Evolutionary conservation across 2,888 invertebrate species (phyloP), one percentile per base, ranked within the genome.

Genomic region (Drosophila anomalata): DNA sequence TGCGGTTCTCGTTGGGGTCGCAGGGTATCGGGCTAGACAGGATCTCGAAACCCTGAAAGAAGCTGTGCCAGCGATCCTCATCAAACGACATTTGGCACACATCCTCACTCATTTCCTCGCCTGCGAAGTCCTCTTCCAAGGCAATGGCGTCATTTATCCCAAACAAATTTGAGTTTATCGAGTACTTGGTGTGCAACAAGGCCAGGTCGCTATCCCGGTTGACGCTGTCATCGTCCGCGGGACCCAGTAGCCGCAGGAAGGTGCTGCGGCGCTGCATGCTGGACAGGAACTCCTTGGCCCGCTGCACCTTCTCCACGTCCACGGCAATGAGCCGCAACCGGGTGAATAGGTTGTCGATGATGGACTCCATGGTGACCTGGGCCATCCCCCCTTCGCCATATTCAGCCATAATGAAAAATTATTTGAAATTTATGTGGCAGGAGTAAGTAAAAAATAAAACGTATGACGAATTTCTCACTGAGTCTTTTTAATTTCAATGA

Each of bases 61-160:
- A 85, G 4, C 83, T 89, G 29, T 84, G 80, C 90, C 90, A 90
- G 12, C 73, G 85, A 44, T 88, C 78, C 31, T 76, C 78, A 2
- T 75, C 75, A n/a, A 82, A 85, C 0, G 69, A 39, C 29, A 65
- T 1, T 39, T 46, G 14, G 20, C 74, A 82, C 2, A 39, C 17
- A n/a, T 82, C 85, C 47, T 77, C 75, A 39, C 65, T 70, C 11
- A 74, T 20, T 8, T 70, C 79, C 50, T 79, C 87, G 0, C 24
- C 46, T 7, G n/a, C 14, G 9, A 48, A 1, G 2, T 47, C 59
- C 11, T 29, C 59, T 0, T 51, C 53, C 0, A 22, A 4, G 20
- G 22, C 42, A 42, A 6, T n/a, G 36, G 6, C 11, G 7, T 14
- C 14, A 2, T 2, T 14, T 7, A 36, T 26, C 9, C 12, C 31